A percentile compares a stretch with the other conserved stretches of the same genome.
phyloP scores from a whole-genome alignment of 2,888 invertebrate genomes.

The Leptinotarsa rubiginosa region DNA sequence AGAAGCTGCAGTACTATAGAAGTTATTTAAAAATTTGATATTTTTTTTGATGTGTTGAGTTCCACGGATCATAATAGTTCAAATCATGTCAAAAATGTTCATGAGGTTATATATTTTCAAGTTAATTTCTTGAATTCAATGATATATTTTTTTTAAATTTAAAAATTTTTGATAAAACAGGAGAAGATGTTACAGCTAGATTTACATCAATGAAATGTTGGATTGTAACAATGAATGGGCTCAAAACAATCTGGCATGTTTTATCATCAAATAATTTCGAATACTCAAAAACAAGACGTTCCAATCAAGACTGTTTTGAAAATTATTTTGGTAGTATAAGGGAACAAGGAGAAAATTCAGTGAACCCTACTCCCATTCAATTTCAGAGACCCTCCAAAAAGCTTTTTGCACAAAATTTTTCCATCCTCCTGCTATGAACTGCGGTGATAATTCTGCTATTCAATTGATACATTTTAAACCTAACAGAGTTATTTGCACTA shows the following conservation, averaged over 20 bases:
- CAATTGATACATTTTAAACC: background rate
- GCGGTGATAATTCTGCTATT: too few relatives aligned
- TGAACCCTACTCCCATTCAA: too few relatives aligned
- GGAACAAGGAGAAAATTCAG: too few relatives aligned
- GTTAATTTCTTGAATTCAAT: background rate
- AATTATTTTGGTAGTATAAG: too few relatives aligned
- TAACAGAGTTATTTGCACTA: background rate
- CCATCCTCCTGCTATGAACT: too few relatives aligned
- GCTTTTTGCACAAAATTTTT: too few relatives aligned
- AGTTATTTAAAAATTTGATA: background rate
- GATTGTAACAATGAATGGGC: constrained; percentile 1
- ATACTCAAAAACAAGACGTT: too few relatives aligned
- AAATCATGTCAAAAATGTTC: background rate
- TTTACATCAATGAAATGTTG: constrained; percentile 5
- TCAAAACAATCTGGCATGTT: background rate
- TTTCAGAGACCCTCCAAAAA: too few relatives aligned
- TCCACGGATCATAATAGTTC: background rate
- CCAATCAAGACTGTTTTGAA: too few relatives aligned
- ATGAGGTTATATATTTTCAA: background rate
- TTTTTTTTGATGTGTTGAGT: background rate
- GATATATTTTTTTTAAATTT: too few relatives aligned
- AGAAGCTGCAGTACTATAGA: constrained; percentile 3
- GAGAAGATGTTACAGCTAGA: background rate
- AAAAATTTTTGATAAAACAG: background rate
- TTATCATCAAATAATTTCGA: too few relatives aligned